These are phyloP conservation scores for Actinostola sp. DNA, from an alignment of 92 coral and sea anemone genomes.

Conservation along the genomic window DNA sequence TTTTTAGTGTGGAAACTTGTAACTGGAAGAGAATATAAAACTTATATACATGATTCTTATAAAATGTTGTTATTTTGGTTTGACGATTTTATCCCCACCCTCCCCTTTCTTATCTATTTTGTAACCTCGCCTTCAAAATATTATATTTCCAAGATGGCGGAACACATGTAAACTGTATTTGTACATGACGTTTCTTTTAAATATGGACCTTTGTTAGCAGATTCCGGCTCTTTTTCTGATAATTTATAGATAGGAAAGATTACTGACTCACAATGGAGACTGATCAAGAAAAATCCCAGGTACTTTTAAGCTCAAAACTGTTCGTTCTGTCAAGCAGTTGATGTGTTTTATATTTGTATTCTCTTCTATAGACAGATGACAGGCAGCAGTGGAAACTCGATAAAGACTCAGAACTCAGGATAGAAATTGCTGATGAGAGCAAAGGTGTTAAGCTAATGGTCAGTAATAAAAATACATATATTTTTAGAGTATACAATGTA, in stretches of 20 bases:
- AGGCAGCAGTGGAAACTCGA: slow-evolving; percentile 94
- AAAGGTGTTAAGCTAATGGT: slow-evolving; percentile 83
- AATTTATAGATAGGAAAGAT: background rate
- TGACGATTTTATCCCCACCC: background rate
- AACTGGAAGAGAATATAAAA: no score
- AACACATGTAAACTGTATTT: no score
- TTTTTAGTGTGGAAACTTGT: no score
- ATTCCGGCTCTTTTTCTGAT: no score
- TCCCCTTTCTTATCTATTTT: background rate
- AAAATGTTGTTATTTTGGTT: no score
- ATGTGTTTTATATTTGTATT: background rate
- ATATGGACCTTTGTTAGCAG: no score
- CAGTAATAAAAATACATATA: no score
- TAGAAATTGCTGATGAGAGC: slow-evolving; percentile 89
- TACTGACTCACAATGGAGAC: slow-evolving; percentile 47
- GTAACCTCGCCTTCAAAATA: slow-evolving; percentile 11
- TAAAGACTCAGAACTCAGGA: slow-evolving; percentile 89
- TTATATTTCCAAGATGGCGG: slow-evolving; percentile 15
- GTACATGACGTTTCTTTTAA: no score
- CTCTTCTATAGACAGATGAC: slow-evolving; percentile 63
- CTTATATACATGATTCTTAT: no score
- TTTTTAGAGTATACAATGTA: no score
- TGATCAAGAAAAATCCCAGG: slow-evolving; percentile 70
- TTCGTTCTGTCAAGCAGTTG: no score
- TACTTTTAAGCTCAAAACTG: slow-evolving; percentile 7